Evolutionary conservation across 2,113 vertebrate species (phyloP).

Genomic region (Struthidea cinerea): DNA sequence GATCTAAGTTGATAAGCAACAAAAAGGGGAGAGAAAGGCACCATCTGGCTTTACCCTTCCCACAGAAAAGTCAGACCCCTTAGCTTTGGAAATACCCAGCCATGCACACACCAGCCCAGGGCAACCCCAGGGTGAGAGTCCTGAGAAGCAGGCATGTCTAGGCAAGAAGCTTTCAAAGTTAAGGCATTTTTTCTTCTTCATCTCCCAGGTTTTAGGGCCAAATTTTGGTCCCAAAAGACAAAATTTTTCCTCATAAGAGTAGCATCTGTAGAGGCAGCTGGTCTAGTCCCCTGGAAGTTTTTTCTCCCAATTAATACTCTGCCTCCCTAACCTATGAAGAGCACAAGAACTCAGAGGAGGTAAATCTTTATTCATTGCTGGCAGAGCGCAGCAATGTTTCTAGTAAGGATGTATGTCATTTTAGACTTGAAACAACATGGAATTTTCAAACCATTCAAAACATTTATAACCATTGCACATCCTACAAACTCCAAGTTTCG

Average conservation of each 20-base stretch:
- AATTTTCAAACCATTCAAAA: constrained; percentile 34
- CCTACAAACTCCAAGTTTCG: background rate
- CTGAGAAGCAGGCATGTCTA: background rate
- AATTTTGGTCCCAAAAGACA: background rate
- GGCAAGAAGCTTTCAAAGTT: background rate
- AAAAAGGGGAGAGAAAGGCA: background rate
- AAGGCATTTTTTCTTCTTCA: background rate
- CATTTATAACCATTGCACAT: background rate
- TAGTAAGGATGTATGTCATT: background rate
- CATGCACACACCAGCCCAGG: background rate
- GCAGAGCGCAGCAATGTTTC: background rate
- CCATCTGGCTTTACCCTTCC: background rate
- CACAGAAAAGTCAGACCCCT: background rate
- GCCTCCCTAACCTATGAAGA: background rate
- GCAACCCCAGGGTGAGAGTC: background rate
- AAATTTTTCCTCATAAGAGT: background rate
- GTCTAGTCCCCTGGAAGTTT: background rate
- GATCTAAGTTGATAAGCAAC: background rate
- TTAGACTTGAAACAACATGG: constrained; percentile 23
- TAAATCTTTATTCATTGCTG: background rate
- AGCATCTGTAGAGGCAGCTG: background rate
- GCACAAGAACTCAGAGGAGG: background rate
- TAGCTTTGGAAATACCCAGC: background rate
- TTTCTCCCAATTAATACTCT: background rate
- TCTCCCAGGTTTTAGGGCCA: background rate